phyloP scores from a whole-genome alignment of 2,113 vertebrate species.

The Hydrochoerus hydrochaeris region DNA sequence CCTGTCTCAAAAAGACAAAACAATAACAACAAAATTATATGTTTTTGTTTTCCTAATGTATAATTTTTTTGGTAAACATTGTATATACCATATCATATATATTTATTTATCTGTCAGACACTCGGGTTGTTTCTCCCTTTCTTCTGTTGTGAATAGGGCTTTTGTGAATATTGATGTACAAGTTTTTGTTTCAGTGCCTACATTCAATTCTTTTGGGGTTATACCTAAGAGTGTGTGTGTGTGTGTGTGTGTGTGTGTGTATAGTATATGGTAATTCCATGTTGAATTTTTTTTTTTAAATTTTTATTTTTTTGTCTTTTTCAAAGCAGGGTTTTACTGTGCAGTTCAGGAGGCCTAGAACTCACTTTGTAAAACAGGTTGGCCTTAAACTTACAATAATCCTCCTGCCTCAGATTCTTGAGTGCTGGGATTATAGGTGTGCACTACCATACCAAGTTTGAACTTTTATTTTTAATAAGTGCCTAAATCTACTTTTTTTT shows the following conservation, averaged over 20 bases:
- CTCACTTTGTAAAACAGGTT: too few species aligned
- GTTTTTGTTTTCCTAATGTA: background rate
- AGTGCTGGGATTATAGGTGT: background rate
- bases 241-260: too few species aligned
- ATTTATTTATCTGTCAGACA: background rate
- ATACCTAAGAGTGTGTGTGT: background rate
- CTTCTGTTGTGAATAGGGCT: background rate
- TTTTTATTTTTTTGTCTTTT: too few species aligned
- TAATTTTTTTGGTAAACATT: background rate
- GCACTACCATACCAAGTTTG: background rate
- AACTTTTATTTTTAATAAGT: too few species aligned
- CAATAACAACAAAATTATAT: too few species aligned
- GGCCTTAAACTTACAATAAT: background rate
- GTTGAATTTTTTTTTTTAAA: background rate
- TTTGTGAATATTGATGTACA: background rate
- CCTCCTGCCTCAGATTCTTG: background rate
- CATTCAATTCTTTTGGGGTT: background rate
- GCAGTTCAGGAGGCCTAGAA: too few species aligned
- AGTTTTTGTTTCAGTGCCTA: background rate
- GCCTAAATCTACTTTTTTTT: background rate
- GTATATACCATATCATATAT: background rate
- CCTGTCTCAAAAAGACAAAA: too few species aligned
- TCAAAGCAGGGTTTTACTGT: too few species aligned
- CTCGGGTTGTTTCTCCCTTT: background rate
- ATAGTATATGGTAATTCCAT: background rate